A percentile compares a stretch with the other conserved stretches of the same genome.
These are phyloP conservation scores for Vanessa tameamea DNA, from an alignment of 1,140 invertebrate species.

Conservation along the genomic window DNA sequence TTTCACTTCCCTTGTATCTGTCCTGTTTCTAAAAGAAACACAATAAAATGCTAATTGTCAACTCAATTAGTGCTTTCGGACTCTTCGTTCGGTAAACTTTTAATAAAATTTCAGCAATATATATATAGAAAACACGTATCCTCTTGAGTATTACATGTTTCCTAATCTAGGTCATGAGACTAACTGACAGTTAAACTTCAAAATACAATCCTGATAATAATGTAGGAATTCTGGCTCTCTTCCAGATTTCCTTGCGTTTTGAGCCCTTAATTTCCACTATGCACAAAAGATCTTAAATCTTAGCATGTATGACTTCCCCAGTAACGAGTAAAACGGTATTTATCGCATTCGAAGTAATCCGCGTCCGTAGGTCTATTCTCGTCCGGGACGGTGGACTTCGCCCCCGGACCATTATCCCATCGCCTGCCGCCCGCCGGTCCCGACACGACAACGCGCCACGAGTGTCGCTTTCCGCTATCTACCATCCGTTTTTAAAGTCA, in stretches of 20 bases:
- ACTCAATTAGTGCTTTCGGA: too few species aligned
- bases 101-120: too few species aligned
- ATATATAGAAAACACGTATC: too few species aligned
- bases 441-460: constrained; percentile 25
- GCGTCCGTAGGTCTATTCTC: constrained; percentile 39
- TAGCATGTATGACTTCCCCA: background rate
- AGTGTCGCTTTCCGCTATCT: constrained; percentile 51
- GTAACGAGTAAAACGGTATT: background rate
- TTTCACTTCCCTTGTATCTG: too few species aligned
- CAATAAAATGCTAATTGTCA: too few species aligned
- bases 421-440: constrained; percentile 17
- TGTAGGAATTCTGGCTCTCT: background rate
- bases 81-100: too few species aligned
- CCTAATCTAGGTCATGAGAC: too few species aligned
- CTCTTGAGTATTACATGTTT: too few species aligned
- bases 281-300: background rate
- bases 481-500: constrained; percentile 42
- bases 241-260: background rate
- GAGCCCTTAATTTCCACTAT: background rate
- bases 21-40: too few species aligned
- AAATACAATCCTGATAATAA: background rate
- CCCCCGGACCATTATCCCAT: constrained; percentile 52
- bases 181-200: background rate
- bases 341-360: constrained; percentile 13
- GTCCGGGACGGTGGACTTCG: constrained; percentile 53